Base-by-base conservation (phyloP, 2,113 vertebrate species). In the Eupsittula cactorum region DNA sequence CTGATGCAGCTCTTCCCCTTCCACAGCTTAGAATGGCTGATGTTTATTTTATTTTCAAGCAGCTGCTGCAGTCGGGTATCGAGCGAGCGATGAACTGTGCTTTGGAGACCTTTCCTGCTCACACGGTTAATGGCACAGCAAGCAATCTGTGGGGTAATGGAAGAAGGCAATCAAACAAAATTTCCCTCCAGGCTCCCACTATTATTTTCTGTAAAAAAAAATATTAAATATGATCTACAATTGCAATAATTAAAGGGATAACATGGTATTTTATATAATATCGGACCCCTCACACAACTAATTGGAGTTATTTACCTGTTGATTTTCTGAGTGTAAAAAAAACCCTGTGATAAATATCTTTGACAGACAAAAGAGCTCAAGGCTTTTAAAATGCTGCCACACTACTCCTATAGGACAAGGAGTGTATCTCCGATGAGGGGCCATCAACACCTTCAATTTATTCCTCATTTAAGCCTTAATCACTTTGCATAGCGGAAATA, bases 301-400 rank as follows among this genome's bases (percentile, higher is more conserved):
- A 91, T 28, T 24, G 47, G 57, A 82, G 59, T 57, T 80, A 24
- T 5, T 41, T 33, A 27, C 37, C 50, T 50, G 10, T 46, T 62
- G 63, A 37, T 77, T 76, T 92, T 69, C 73, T 59, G 59, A 78
- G 33, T 35, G 39, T 13, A 78, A 70, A 88, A 78, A 3, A 35
- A 35, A 6, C 13, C 55, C 33, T 0, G 0, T 39, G 16, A 16
- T 31, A 39, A 62, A 13, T 9, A 8, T 15, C 37, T 29, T 53
- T 14, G 28, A 49, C 79, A 81, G 33, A 73, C 1, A 2, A 18
- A 31, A 92, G 60, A 59, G 21, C 9, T 59, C 29, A 50, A 82
- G 12, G 8, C 18, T 24, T 75, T 91, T 86, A 15, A 76, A 90
- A 76, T 14, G 70, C 13, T 59, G 14, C 27, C 11, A 11, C 9